Evolutionary conservation across 2,888 invertebrate species (phyloP).

Genomic region (Pyralis farinalis): DNA sequence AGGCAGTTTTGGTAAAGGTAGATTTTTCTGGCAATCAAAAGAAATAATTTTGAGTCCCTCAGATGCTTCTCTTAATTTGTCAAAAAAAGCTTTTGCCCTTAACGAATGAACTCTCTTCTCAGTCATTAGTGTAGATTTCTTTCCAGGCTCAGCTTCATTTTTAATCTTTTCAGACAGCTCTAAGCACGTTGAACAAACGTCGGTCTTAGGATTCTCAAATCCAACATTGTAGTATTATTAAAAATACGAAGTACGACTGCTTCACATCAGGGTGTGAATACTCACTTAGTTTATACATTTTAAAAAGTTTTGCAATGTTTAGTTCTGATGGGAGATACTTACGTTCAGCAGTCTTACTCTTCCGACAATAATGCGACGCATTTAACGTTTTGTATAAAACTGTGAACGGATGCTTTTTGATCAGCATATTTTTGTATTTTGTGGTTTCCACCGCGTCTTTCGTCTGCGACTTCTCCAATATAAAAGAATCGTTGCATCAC

Average conservation of each 20-base stretch:
- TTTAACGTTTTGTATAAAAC: not conserved
- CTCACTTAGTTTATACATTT: slow-evolving; percentile 6
- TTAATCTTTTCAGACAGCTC: slow-evolving; percentile 9
- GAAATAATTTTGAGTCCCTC: slow-evolving; percentile 2
- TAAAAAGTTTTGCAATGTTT: slow-evolving; percentile 7
- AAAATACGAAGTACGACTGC: slow-evolving; percentile 13
- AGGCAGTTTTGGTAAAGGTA: slow-evolving; percentile 10
- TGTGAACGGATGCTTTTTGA: not conserved
- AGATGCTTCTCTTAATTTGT: slow-evolving; percentile 5
- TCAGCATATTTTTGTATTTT: not conserved
- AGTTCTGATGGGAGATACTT: slow-evolving; percentile 7
- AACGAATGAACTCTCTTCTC: slow-evolving; percentile 19
- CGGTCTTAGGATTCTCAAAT: slow-evolving; percentile 11
- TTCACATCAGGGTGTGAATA: slow-evolving; percentile 5
- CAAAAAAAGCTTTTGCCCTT: slow-evolving; percentile 22
- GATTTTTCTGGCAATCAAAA: slow-evolving; percentile 12
- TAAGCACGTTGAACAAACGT: slow-evolving; percentile 17
- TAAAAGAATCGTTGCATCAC: not conserved
- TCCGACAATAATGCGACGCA: slow-evolving; percentile 4
- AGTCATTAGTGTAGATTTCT: slow-evolving; percentile 8
- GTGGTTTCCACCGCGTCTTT: not conserved
- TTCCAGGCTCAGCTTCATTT: slow-evolving; percentile 6
- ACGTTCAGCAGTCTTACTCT: slow-evolving; percentile 3
- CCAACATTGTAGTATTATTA: slow-evolving; percentile 14
- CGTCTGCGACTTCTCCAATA: not conserved